phyloP scores from a whole-genome alignment of 2,797 vertebrate genomes.

The Hapalemur alaotrensis region DNA sequence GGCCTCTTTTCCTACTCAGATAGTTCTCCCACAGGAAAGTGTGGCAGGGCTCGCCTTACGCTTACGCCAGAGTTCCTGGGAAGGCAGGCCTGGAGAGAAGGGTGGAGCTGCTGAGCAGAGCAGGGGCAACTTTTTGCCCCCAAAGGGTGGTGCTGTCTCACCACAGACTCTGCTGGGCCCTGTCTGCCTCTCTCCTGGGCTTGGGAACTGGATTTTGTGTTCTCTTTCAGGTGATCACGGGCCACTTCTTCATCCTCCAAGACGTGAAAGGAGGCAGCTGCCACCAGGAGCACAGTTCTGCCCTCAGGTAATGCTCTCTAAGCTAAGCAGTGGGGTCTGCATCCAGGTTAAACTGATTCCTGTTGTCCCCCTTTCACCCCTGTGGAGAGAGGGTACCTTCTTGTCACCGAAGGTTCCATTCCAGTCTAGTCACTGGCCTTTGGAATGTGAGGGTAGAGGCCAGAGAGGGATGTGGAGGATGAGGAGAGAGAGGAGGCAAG shows the following conservation, averaged over 20 bases:
- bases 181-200: not conserved
- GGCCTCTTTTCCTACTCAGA: not conserved
- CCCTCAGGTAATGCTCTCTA: not conserved
- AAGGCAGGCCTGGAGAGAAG: not conserved
- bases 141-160: not conserved
- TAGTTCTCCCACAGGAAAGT: not conserved
- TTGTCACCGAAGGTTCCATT: not conserved
- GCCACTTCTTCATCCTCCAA: not conserved
- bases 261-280: not conserved
- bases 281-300: not conserved
- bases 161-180: not conserved
- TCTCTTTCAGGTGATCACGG: not conserved
- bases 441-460: not conserved
- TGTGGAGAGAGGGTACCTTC: not conserved
- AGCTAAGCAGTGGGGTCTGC: not conserved
- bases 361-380: not conserved
- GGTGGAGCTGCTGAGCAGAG: not conserved
- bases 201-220: not conserved
- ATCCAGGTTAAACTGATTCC: not conserved
- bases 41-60: not conserved
- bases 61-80: not conserved
- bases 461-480: not conserved
- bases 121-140: not conserved
- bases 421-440: not conserved
- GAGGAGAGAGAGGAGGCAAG: not conserved